Base-by-base conservation (phyloP, 2,797 vertebrate genomes). In the Peromyscus attwateri region DNA sequence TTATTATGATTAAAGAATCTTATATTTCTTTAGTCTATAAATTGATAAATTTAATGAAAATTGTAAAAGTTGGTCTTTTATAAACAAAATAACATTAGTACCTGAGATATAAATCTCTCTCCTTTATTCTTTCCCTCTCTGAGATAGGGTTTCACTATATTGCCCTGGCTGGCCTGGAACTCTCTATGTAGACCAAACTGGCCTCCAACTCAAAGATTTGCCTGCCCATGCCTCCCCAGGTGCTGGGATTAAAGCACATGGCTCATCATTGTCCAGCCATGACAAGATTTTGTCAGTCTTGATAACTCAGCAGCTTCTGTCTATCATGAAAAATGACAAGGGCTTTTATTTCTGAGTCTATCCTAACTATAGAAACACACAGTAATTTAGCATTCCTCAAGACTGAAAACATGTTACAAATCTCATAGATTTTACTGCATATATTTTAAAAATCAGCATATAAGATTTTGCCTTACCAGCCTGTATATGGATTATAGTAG, bases 401-500 rank as follows among this genome's bases (percentile, higher is more conserved):
- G 55, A 95, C 66, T 27, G 76, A 37, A 77, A 52, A 75, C 23
- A 66, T 64, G 17, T 70, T 75, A 37, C n/a, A 77, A 95, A 68
- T 92, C 9, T 94, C 55, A 82, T 0, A 92, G 49, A 6, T 87
- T 94, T 76, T 83, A 85, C 37, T 87, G 10, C 57, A 83, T 68
- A 85, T 85, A 91, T 93, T 79, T 95, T 89, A 76, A 70, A 94
- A 82, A 94, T 77, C 68, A 96, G 60, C 29, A 46, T 14, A 94
- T 46, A 92, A 95, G 96, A 84, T 77, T 96, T 92, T 95, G 88
- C 40, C 99, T 94, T 99, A 99, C 99, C 99, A 99, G 98, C 99
- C 99, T 62, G 99, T 99, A 83, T 99, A 99, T 1, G 99, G 99
- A 98, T 99, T 99, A 98, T 99, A 99, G 98, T 99, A 99, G 93